These are phyloP conservation scores for Pangasius sanitwongsei DNA, from an alignment of 2,797 vertebrate genomes.

Conservation along the genomic window DNA sequence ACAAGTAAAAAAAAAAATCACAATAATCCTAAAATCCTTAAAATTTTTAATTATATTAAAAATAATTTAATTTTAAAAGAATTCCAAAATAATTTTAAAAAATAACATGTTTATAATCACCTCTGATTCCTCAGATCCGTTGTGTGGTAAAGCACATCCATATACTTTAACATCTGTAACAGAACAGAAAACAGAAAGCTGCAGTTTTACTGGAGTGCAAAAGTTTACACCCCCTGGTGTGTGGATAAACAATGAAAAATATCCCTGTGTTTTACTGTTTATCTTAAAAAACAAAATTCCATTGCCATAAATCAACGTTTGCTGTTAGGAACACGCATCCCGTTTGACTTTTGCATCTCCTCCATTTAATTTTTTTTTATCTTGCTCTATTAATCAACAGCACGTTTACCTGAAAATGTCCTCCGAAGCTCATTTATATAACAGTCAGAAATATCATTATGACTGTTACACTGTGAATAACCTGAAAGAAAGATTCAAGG, in stretches of 20 bases:
- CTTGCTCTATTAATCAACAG: background rate
- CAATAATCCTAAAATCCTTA: background rate
- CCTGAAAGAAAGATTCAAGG: background rate
- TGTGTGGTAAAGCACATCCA: conserved; percentile 75
- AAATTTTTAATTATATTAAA: no score
- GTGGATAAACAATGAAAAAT: background rate
- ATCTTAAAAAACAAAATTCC: background rate
- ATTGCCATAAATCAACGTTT: background rate
- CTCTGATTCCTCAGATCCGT: conserved; percentile 84
- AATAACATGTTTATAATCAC: conserved; percentile 62
- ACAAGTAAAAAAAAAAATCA: background rate
- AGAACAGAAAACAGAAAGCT: background rate
- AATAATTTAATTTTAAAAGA: background rate
- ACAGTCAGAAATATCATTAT: background rate
- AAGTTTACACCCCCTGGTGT: background rate
- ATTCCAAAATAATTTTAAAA: background rate
- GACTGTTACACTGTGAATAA: background rate
- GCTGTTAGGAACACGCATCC: background rate
- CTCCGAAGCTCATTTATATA: background rate
- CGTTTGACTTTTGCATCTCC: background rate
- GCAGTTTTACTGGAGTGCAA: background rate
- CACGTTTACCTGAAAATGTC: background rate
- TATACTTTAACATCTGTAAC: conserved; percentile 76
- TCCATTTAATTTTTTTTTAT: background rate
- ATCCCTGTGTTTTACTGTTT: background rate